phyloP scores from a whole-genome alignment of 2,113 vertebrate genomes.

The Pelmatolapia mariae region DNA sequence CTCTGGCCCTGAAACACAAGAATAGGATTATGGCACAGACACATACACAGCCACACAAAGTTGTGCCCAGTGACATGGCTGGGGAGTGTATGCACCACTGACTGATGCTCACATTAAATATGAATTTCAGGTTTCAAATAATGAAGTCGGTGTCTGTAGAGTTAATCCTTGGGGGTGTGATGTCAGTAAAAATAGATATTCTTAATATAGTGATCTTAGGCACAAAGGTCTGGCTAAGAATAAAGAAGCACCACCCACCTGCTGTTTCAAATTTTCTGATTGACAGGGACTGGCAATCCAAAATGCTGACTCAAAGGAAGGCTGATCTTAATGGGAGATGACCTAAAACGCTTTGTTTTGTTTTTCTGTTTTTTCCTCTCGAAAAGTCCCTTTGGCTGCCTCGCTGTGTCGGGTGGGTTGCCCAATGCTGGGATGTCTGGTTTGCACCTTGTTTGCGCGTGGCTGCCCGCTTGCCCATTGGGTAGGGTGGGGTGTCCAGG shows the following conservation, averaged over 20 bases:
- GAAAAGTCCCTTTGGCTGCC: not conserved
- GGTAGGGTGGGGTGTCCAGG: not conserved
- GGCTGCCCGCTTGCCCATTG: not conserved
- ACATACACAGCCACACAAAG: not conserved
- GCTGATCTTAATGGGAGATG: not conserved
- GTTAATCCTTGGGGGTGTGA: not conserved
- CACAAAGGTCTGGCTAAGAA: not conserved
- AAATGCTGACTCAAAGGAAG: not conserved
- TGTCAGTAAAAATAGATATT: not conserved
- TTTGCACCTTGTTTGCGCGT: not conserved
- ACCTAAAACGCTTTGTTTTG: not conserved
- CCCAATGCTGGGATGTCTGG: not conserved
- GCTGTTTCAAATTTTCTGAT: not conserved
- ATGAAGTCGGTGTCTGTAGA: not conserved
- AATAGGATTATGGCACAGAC: not conserved
- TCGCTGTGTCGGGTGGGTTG: not conserved
- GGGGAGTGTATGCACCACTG: not conserved
- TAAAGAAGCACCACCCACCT: not conserved
- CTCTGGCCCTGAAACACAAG: not conserved
- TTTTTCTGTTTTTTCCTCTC: not conserved
- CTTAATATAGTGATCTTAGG: not conserved
- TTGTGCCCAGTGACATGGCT: not conserved
- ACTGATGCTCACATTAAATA: not conserved
- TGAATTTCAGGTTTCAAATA: not conserved
- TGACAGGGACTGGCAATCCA: not conserved